Base-by-base conservation (phyloP, 37 sponge, comb jelly and placozoan genomes). In the Cliona cf. orientalis region DNA sequence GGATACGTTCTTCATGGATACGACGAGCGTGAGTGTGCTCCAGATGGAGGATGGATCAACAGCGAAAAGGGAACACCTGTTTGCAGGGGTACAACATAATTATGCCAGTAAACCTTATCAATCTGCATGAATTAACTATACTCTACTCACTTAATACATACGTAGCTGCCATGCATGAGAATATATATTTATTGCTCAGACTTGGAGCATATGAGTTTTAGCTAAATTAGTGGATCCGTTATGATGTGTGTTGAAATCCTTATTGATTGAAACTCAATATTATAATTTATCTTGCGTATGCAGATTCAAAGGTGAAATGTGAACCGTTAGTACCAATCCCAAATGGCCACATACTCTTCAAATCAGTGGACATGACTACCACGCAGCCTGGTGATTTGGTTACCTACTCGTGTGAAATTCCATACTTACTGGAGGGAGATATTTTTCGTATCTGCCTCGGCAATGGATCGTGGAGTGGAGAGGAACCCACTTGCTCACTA, bases 391-490 rank as follows among this genome's bases (percentile, higher is more conserved):
- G 76, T 35, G 76, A 75, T 59, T 1, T 75, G 5, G 76, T 35
- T 22, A 2, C n/a, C 35, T 75, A 75, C 76, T 37, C 39, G 21
- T 75, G 76, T 75, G 76, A 75, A 37, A 2, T 22, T 38, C 59
- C 58, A 1, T 75, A 59, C 61, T 38, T 42, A 57, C 62, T 75
- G 28, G 23, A 29, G 11, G 76, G 76, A 5, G 5, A 22, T 28
- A 5, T 40, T 5, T 31, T 60, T 59, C 38, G 76, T 23, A 38
- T 75, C 9, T 75, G 76, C 39, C 35, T 75, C 21, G 32, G 62
- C n/a, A 75, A 75, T 75, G 76, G 76, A 35, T 60, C 38, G 21
- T 75, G 76, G 76, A 75, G 61, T 60, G 76, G 25, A 11, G 19
- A 19, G 40, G 76, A 75, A 38, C 76, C 76, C 5, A 14, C 19